Base-by-base conservation (phyloP, 2,113 vertebrate species). In the Megaleporinus macrocephalus region DNA sequence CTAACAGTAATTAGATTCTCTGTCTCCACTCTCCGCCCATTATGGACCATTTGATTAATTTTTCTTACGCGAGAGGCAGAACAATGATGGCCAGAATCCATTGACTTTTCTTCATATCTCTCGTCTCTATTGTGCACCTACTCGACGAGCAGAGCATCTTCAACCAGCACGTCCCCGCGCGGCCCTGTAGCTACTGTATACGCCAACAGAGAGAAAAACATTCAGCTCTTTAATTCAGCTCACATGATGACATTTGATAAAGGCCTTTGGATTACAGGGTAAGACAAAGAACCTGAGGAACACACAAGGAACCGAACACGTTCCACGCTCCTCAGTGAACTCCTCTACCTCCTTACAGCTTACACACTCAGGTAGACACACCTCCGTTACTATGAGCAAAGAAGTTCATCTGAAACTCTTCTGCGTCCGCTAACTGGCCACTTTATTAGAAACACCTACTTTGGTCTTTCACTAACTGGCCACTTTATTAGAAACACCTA, bases 141-240 rank as follows among this genome's bases (percentile, higher is more conserved):
- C 53, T 55, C 14, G 18, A 22, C 22, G 53, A 20, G 20, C 53
- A 20, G 14, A 65, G 41, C 51, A 5, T 24, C 70, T 63, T 27
- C 29, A 81, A 26, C 11, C 14, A 15, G 87, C 91, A 83, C 83
- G 85, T 88, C 90, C 89, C 88, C 76, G 5, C 24, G n/a, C 14
- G 61, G 84, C 83, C 1, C 30, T 51, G 30, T 24, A 63, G 57
- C 53, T 41, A 15, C 41, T 5, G 73, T 72, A 27, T 53, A 26
- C 18, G 70, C 70, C 30, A 41, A 74, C 20, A 26, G 57, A 62
- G 36, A 47, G 20, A 59, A 62, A 49, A 72, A 62, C 71, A 73
- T 62, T 53, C 1, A 5, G 51, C 55, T 29, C 74, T 65, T 14
- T 74, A 47, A 81, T 81, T 66, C 30, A 53, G 47, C 59, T 41